phyloP scores from a whole-genome alignment of 2,797 vertebrate genomes.

The Syngnathus rostellatus region DNA sequence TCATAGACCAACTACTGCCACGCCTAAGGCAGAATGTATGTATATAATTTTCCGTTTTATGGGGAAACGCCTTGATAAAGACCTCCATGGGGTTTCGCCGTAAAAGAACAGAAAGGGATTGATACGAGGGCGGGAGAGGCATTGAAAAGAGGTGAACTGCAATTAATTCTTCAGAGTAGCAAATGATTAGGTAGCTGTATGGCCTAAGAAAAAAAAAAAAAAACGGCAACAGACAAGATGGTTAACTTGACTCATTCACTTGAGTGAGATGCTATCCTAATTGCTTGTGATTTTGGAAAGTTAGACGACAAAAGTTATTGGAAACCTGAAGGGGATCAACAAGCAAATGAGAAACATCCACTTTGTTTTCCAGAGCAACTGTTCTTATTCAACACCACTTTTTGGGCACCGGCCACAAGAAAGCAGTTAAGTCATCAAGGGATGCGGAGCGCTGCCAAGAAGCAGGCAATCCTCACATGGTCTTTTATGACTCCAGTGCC shows the following conservation, averaged over 20 bases:
- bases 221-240: constrained; percentile 22
- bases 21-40: too few species aligned
- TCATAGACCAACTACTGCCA: too few species aligned
- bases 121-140: not conserved
- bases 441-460: constrained; percentile 48
- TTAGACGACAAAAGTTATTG: not conserved
- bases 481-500: constrained; percentile 55
- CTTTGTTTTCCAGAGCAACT: not conserved
- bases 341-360: constrained; percentile 5
- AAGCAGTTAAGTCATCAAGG: constrained; percentile 54
- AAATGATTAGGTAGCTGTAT: constrained; percentile 10
- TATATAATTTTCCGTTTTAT: too few species aligned
- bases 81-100: too few species aligned
- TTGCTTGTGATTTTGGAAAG: not conserved
- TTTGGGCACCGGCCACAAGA: constrained; percentile 39
- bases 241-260: constrained; percentile 35
- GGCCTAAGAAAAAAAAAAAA: constrained; percentile 11
- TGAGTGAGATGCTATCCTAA: constrained; percentile 35
- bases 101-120: too few species aligned
- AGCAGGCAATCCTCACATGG: constrained; percentile 47
- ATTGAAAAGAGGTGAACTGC: not conserved
- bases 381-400: constrained; percentile 15
- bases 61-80: too few species aligned
- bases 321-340: not conserved
- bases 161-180: not conserved